Conservation (phyloP, 2,113 vertebrate genomes). For the Burhinus bistriatus region DNA sequence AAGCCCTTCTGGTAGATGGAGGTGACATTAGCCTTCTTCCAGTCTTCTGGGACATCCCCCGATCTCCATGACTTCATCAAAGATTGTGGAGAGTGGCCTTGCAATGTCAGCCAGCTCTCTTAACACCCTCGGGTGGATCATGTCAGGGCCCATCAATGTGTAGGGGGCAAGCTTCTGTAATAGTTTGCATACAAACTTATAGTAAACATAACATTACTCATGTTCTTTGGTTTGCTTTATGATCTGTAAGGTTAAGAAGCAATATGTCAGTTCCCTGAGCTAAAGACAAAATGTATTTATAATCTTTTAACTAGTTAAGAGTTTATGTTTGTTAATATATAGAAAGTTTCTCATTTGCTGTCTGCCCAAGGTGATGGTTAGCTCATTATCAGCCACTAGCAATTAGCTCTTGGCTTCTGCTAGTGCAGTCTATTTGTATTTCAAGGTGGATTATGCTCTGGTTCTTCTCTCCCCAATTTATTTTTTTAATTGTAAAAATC, state of each 20-base stretch:
- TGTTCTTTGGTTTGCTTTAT: neutral
- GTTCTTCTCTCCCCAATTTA: neutral
- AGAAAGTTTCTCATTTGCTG: neutral
- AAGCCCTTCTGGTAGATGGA: neutral
- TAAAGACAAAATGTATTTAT: neutral
- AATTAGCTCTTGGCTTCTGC: neutral
- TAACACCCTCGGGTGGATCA: neutral
- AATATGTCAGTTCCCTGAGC: neutral
- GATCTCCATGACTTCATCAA: neutral
- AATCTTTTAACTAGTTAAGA: neutral
- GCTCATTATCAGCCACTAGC: neutral
- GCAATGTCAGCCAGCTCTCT: neutral
- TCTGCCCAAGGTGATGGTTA: neutral
- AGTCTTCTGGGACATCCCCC: neutral
- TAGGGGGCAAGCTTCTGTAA: neutral
- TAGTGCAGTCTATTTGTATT: neutral
- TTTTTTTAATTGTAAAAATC: neutral
- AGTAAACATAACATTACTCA: neutral
- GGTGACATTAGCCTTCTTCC: neutral
- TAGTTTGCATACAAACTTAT: neutral
- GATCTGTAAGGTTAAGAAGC: neutral
- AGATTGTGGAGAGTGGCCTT: neutral
- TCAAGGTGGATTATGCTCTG: neutral
- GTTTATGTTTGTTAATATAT: neutral
- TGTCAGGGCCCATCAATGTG: neutral